Evolutionary conservation across 2,797 vertebrate species (phyloP).

Genomic region (Cercopithecus mitis): DNA sequence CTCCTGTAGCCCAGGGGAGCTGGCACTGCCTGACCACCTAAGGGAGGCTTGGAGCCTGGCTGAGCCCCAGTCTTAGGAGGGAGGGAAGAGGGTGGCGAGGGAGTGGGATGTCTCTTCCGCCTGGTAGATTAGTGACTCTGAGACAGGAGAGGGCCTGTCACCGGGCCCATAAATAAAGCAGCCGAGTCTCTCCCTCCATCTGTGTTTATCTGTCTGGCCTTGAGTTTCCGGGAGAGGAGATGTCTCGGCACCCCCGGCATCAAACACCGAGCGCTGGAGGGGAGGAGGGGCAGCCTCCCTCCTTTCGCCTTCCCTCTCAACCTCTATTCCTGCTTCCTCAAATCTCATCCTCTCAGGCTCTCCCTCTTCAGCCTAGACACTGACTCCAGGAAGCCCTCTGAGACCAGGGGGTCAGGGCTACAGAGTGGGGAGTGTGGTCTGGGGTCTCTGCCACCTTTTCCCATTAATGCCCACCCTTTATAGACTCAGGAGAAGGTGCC

Average conservation of each 20-base stretch:
- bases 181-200: constrained; percentile 76
- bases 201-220: constrained; percentile 84
- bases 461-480: background rate
- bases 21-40: background rate
- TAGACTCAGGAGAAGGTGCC: background rate
- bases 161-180: constrained; percentile 82
- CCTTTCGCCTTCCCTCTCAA: background rate
- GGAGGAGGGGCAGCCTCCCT: constrained; percentile 21
- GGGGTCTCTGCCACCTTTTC: background rate
- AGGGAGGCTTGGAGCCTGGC: constrained; percentile 45
- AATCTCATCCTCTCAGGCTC: background rate
- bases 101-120: constrained; percentile 73
- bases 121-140: constrained; percentile 81
- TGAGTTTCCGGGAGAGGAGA: constrained; percentile 75
- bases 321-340: constrained; percentile 19
- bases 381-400: background rate
- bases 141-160: constrained; percentile 81
- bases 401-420: background rate
- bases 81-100: constrained; percentile 56
- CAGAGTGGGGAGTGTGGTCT: background rate
- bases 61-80: constrained; percentile 60
- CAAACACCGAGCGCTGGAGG: background rate
- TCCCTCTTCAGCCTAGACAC: background rate
- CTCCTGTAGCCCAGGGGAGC: background rate
- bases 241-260: constrained; percentile 61